A percentile compares a stretch with the other conserved stretches of the same genome.
Evolutionary conservation across 2,113 vertebrate species (phyloP).

Genomic region (Piprites chloris): DNA sequence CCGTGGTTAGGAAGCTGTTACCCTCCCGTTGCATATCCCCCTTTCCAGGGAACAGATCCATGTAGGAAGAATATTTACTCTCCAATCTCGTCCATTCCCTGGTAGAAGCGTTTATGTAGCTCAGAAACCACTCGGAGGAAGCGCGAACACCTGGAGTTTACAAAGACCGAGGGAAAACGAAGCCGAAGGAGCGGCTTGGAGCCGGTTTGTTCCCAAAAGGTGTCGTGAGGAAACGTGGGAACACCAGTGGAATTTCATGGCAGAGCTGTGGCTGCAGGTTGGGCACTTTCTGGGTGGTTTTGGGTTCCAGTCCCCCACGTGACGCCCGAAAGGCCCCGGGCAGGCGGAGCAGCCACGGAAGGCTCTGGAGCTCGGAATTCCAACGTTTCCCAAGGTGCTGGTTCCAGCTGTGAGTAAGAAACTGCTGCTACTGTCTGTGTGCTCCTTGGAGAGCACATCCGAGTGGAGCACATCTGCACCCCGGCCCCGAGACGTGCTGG

Average conservation of each 20-base stretch:
- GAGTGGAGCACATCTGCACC: constrained; percentile 68
- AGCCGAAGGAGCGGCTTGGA: fast-evolving
- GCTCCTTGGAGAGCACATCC: constrained; percentile 52
- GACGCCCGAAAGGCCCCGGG: not conserved
- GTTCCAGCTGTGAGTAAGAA: constrained; percentile 33
- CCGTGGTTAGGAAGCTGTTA: not conserved
- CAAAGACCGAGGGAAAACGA: not conserved
- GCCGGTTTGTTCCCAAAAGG: not conserved
- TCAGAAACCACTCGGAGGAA: not conserved
- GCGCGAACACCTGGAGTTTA: not conserved
- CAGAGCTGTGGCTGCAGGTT: not conserved
- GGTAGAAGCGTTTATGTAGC: constrained; percentile 29
- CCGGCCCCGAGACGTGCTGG: constrained; percentile 82
- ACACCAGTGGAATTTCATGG: fast-evolving
- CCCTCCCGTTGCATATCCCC: not conserved
- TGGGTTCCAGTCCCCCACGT: fast-evolving
- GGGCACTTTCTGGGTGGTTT: not conserved
- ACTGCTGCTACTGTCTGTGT: constrained; percentile 77
- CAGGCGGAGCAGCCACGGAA: not conserved
- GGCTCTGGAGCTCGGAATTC: not conserved
- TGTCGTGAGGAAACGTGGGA: fast-evolving
- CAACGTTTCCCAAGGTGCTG: constrained; percentile 18
- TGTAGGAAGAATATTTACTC: not conserved
- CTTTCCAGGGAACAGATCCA: not conserved
- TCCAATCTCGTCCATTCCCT: not conserved